A percentile compares a stretch with the other conserved stretches of the same genome.
These are phyloP conservation scores for Sardina pilchardus DNA, from an alignment of 2,113 vertebrate species.

Conservation along the genomic window DNA sequence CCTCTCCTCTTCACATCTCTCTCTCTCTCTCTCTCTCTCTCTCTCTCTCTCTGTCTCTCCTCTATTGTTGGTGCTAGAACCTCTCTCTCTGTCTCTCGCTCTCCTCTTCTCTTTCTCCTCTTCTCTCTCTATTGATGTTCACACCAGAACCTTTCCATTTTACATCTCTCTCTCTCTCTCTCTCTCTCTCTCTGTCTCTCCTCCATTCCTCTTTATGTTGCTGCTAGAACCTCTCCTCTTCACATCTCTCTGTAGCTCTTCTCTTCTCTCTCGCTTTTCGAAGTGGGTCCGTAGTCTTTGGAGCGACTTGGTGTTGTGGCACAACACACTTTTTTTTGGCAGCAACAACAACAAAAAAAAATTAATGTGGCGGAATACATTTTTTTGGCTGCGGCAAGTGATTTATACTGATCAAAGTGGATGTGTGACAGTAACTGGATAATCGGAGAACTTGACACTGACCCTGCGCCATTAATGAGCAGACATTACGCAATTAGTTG, in stretches of 20 bases:
- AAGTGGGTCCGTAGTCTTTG: too few relatives aligned
- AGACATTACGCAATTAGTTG: not conserved
- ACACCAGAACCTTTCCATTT: not conserved
- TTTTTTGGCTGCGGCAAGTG: not conserved
- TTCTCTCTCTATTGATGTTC: too few relatives aligned
- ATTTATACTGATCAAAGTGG: not conserved
- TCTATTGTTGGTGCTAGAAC: too few relatives aligned
- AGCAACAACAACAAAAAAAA: not conserved
- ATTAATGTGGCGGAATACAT: too few relatives aligned
- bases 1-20: not conserved
- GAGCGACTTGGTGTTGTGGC: not conserved
- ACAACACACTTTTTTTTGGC: not conserved
- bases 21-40: too few relatives aligned
- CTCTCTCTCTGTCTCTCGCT: not conserved
- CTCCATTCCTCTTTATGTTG: too few relatives aligned
- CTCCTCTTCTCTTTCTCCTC: not conserved
- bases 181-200: too few relatives aligned
- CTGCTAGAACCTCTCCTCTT: not conserved
- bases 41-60: not conserved
- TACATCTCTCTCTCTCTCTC: not conserved
- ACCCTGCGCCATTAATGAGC: not conserved
- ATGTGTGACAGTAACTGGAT: too few relatives aligned
- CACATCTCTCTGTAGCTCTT: not conserved
- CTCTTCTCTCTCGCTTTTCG: not conserved
- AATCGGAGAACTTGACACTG: not conserved